phyloP scores from a whole-genome alignment of 2,113 vertebrate species.

The Ictalurus furcatus region DNA sequence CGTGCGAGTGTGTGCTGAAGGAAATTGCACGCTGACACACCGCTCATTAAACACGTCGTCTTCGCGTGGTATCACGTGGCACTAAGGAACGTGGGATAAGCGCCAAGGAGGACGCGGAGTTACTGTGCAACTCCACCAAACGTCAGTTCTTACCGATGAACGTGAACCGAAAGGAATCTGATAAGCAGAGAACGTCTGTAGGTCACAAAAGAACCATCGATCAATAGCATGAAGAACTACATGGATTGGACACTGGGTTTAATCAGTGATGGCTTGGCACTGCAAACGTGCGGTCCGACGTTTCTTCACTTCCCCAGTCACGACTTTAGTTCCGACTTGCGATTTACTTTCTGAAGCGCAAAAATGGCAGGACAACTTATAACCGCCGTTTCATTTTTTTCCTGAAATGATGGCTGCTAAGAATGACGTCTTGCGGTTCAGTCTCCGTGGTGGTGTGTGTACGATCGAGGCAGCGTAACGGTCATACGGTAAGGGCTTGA shows the following conservation, averaged over 20 bases:
- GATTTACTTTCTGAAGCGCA: not conserved
- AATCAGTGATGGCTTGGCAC: not conserved
- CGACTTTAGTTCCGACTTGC: not conserved
- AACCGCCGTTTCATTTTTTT: not conserved
- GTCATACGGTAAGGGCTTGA: too few relatives aligned
- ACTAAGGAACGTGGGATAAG: not conserved
- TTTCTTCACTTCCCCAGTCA: not conserved
- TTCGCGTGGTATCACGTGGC: slow-evolving; percentile 20
- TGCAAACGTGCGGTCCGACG: not conserved
- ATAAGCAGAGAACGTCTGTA: not conserved
- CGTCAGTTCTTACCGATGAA: not conserved
- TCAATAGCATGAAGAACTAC: not conserved
- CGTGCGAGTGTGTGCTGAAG: slow-evolving; percentile 24
- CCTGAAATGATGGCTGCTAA: too few relatives aligned
- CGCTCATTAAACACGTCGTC: slow-evolving; percentile 4
- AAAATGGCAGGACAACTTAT: not conserved
- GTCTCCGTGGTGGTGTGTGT: too few relatives aligned
- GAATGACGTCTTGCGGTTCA: too few relatives aligned
- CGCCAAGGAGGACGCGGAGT: not conserved
- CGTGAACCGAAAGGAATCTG: not conserved
- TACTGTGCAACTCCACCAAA: not conserved
- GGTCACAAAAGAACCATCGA: not conserved
- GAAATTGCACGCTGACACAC: slow-evolving; percentile 41
- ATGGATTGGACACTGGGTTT: not conserved
- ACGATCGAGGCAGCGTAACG: too few relatives aligned